Conservation (phyloP, 1,140 invertebrate species). For the Elysia chlorotica region DNA sequence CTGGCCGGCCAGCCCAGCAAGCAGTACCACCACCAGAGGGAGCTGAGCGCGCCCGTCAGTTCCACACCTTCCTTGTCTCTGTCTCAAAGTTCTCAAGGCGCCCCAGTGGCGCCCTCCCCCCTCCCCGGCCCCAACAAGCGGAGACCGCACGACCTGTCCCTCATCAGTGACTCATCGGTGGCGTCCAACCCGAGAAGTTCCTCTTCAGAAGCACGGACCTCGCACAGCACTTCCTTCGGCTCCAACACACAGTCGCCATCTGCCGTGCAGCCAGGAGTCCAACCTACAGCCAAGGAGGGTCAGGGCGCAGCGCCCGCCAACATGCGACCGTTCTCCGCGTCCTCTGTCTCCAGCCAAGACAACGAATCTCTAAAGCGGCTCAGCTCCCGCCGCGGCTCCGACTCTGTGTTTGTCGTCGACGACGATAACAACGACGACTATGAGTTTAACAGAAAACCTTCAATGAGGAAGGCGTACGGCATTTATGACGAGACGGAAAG, state of each 20-base stretch:
- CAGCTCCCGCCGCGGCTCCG: neutral
- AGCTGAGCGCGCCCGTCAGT: slow-evolving; percentile 1
- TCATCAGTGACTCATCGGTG: neutral
- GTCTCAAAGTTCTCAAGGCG: slow-evolving; percentile 12
- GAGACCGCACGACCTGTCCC: slow-evolving; percentile 32
- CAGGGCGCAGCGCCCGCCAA: neutral
- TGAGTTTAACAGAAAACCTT: slow-evolving; percentile 33
- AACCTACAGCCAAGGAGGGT: too few species aligned
- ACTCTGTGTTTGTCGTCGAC: slow-evolving; percentile 35
- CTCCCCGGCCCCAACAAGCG: neutral
- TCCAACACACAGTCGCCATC: neutral
- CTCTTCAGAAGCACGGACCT: slow-evolving; percentile 6
- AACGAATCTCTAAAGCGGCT: too few species aligned
- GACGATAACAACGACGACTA: slow-evolving; percentile 15
- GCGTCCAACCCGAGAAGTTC: neutral
- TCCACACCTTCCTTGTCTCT: neutral
- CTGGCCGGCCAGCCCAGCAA: neutral
- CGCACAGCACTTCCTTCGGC: neutral
- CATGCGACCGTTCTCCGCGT: neutral
- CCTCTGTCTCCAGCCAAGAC: neutral
- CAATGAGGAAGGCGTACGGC: slow-evolving; percentile 51
- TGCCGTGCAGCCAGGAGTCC: neutral
- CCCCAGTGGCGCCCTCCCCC: too few species aligned
- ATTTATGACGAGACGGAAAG: slow-evolving; percentile 44
- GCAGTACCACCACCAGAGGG: neutral